Conservation (phyloP, 2,113 vertebrate species). For the Sterrhoptilus dennistouni region DNA sequence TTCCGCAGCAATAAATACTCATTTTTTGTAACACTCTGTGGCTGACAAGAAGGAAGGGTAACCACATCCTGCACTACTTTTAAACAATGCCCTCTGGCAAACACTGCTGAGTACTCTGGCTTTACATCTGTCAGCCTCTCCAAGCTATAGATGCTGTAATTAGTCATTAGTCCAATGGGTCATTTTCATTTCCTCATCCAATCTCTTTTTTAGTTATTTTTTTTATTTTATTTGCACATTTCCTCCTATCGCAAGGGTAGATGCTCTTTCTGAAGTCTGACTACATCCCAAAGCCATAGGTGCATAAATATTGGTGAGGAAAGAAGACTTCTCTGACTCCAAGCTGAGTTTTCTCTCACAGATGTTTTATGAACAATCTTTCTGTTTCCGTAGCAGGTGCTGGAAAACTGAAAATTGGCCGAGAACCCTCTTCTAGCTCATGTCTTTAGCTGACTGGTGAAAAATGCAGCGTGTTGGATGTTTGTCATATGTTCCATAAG, state of each 20-base stretch:
- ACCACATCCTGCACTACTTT: not conserved
- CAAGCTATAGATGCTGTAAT: not conserved
- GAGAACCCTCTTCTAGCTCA: not conserved
- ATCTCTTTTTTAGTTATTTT: not conserved
- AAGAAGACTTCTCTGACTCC: not conserved
- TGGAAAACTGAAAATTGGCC: not conserved
- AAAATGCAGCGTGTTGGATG: not conserved
- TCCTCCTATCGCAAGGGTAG: fast-evolving
- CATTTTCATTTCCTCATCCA: not conserved
- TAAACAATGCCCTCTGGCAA: not conserved
- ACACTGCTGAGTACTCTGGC: not conserved
- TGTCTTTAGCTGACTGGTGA: not conserved
- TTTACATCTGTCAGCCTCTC: not conserved
- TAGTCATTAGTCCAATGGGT: not conserved
- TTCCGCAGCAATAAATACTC: not conserved
- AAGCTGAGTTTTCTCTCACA: not conserved
- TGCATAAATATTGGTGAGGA: not conserved
- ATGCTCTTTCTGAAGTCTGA: not conserved
- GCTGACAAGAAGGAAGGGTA: not conserved
- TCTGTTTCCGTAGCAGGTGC: not conserved
- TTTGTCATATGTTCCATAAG: not conserved
- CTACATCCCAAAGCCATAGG: not conserved
- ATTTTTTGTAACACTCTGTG: not conserved
- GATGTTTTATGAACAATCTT: not conserved
- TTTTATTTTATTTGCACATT: not conserved